Conservation (phyloP, 2,888 invertebrate genomes). For the Agrilus cyanescens region DNA sequence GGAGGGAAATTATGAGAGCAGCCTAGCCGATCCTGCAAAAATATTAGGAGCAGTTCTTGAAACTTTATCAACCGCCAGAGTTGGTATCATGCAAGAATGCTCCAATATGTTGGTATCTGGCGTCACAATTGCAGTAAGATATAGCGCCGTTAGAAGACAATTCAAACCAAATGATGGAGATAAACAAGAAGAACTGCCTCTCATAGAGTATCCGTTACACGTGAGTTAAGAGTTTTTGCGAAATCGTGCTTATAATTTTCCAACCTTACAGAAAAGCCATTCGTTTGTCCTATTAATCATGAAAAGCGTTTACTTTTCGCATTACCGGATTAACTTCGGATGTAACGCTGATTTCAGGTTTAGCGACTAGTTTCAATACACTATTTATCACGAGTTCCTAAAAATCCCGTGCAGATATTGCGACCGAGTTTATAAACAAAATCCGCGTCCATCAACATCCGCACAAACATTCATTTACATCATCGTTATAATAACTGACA, state of each 20-base stretch:
- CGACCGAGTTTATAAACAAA: too few species aligned
- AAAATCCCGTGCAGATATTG: too few species aligned
- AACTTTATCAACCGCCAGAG: constrained; percentile 72
- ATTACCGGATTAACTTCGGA: too few species aligned
- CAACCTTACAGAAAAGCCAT: neutral
- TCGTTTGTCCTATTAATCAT: too few species aligned
- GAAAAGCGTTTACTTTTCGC: too few species aligned
- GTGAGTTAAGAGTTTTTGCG: constrained; percentile 36
- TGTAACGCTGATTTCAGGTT: too few species aligned
- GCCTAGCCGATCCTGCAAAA: constrained; percentile 79
- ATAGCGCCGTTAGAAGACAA: constrained; percentile 68
- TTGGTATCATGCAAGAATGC: constrained; percentile 58
- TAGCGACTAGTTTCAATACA: too few species aligned
- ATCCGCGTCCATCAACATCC: too few species aligned
- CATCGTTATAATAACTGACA: too few species aligned
- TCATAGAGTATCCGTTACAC: constrained; percentile 74
- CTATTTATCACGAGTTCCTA: too few species aligned
- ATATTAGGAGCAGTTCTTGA: constrained; percentile 78
- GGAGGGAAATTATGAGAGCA: constrained; percentile 78
- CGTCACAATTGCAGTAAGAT: constrained; percentile 64
- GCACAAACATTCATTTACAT: too few species aligned
- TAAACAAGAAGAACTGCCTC: constrained; percentile 51
- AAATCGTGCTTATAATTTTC: neutral
- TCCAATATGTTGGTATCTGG: constrained; percentile 59
- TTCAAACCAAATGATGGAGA: constrained; percentile 43